phyloP scores from a whole-genome alignment of 2,797 vertebrate species.

The Channallabes apus region DNA sequence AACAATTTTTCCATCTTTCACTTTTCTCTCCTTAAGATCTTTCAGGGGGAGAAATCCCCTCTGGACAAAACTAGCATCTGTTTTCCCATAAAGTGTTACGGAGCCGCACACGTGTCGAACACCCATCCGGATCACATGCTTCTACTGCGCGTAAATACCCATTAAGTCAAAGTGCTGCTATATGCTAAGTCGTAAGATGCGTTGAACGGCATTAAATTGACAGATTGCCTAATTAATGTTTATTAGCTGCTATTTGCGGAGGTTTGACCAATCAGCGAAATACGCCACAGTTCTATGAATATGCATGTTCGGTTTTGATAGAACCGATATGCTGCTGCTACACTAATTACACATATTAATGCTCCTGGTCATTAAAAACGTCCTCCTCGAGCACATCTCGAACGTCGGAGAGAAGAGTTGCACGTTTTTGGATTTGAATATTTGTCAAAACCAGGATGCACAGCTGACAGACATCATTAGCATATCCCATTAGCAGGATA shows the following conservation, averaged over 20 bases:
- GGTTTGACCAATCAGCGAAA: conserved; percentile 30
- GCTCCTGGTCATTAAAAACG: conserved; percentile 42
- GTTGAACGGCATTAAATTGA: conserved; percentile 33
- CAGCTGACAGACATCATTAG: conserved; percentile 40
- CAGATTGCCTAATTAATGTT: conserved; percentile 41
- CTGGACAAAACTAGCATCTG: conserved; percentile 70
- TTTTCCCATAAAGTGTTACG: conserved; percentile 68
- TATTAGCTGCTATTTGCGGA: conserved; percentile 23
- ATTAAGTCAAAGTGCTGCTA: conserved; percentile 43
- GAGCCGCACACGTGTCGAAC: conserved; percentile 63
- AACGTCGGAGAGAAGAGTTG: conserved; percentile 24
- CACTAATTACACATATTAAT: conserved; percentile 52
- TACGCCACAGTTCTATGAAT: conserved; percentile 44
- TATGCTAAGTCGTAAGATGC: conserved; percentile 39
- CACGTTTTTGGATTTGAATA: conserved; percentile 45
- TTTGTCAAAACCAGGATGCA: conserved; percentile 44
- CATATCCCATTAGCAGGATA: conserved; percentile 46
- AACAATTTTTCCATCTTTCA: conserved; percentile 74
- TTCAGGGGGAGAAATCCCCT: conserved; percentile 59
- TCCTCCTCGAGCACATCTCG: conserved; percentile 41
- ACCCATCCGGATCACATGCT: conserved; percentile 39
- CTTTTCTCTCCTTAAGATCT: conserved; percentile 65
- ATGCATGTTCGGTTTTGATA: conserved; percentile 34
- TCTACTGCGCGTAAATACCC: conserved; percentile 43
- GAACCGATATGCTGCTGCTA: conserved; percentile 40